Evolutionary conservation across 2,113 vertebrate genomes (phyloP).

Genomic region (Crocuta crocuta): DNA sequence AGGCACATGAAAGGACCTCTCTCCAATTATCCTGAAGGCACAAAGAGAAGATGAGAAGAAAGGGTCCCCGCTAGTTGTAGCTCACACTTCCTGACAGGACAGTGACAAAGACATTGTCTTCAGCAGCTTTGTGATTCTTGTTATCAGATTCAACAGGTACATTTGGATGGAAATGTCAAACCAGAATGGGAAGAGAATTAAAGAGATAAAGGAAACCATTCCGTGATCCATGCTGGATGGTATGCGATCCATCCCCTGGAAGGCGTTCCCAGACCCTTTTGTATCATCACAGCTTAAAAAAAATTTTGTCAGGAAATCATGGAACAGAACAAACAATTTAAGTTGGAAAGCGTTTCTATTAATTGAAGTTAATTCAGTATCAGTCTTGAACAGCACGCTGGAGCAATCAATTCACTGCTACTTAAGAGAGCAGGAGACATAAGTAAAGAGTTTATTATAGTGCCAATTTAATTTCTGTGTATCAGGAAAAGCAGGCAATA

Average conservation of each 20-base stretch:
- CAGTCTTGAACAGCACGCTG: not conserved
- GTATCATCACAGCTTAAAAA: not conserved
- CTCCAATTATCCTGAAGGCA: not conserved
- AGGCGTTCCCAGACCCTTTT: not conserved
- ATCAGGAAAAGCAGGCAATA: not conserved
- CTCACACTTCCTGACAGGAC: not conserved
- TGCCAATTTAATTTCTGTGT: constrained; percentile 45
- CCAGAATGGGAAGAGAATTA: not conserved
- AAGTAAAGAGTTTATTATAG: constrained; percentile 62
- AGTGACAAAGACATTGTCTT: not conserved
- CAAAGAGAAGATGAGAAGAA: not conserved
- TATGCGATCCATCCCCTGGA: not conserved
- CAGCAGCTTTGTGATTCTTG: not conserved
- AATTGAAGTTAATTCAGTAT: constrained; percentile 74
- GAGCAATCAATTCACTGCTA: constrained; percentile 65
- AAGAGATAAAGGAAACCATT: not conserved
- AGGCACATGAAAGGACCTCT: not conserved
- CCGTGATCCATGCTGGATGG: too few relatives aligned
- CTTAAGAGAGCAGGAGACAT: constrained; percentile 56
- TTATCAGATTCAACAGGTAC: not conserved
- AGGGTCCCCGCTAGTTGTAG: not conserved
- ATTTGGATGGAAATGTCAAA: not conserved
- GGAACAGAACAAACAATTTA: constrained; percentile 28
- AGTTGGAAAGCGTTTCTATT: constrained; percentile 67
- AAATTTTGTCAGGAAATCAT: constrained; percentile 14